A percentile compares a stretch with the other conserved stretches of the same genome.
Conservation (phyloP, 2,888 invertebrate species). For the Ypsolopha scabrella region DNA sequence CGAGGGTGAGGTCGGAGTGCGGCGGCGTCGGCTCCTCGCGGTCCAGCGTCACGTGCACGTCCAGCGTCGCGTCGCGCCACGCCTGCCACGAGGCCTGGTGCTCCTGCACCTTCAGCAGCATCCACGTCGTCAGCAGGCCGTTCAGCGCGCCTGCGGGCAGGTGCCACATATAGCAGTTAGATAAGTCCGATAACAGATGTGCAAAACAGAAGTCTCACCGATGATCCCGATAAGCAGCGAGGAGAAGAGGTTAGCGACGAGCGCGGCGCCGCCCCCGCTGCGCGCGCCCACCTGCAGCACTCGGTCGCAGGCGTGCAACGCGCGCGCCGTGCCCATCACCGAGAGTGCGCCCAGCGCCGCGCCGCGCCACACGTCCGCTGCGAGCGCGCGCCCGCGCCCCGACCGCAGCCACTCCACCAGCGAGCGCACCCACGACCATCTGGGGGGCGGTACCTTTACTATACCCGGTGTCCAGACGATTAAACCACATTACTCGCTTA, state of each 20-base stretch:
- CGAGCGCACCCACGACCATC: slow-evolving; percentile 56
- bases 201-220: slow-evolving; percentile 22
- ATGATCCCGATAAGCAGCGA: slow-evolving; percentile 56
- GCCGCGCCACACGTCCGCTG: slow-evolving; percentile 51
- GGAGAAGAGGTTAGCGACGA: slow-evolving; percentile 56
- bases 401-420: slow-evolving; percentile 49
- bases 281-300: slow-evolving; percentile 55
- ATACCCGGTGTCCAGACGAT: too few species aligned
- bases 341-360: slow-evolving; percentile 47
- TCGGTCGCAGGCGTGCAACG: slow-evolving; percentile 58
- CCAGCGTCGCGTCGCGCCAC: slow-evolving; percentile 58
- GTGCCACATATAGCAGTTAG: neutral
- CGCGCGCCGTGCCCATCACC: slow-evolving; percentile 58
- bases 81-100: slow-evolving; percentile 60
- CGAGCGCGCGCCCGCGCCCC: slow-evolving; percentile 51
- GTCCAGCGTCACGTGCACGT: slow-evolving; percentile 48
- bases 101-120: slow-evolving; percentile 62
- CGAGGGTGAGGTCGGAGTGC: slow-evolving; percentile 25
- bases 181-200: neutral
- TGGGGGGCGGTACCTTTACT: slow-evolving; percentile 14
- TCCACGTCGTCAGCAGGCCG: slow-evolving; percentile 60
- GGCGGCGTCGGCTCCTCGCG: slow-evolving; percentile 21
- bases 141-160: slow-evolving; percentile 46
- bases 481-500: too few species aligned
- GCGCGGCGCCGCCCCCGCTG: slow-evolving; percentile 44